Conservation (phyloP, 2,113 vertebrate genomes). For the Lophochroa leadbeateri region DNA sequence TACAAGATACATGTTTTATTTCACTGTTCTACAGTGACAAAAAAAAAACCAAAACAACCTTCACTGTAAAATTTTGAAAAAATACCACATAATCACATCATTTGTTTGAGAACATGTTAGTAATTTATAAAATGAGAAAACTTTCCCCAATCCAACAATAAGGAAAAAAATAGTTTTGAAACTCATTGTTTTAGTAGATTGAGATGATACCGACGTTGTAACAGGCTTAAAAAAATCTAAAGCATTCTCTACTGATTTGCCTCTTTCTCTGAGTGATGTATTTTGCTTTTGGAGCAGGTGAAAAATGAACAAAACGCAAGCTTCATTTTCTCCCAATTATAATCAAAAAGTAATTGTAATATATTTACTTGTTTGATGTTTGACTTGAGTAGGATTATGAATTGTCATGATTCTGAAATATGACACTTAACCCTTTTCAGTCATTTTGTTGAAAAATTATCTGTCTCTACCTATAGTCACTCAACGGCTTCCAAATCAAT, state of each 20-base stretch:
- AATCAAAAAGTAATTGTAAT: not conserved
- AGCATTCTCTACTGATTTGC: not conserved
- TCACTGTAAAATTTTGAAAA: not conserved
- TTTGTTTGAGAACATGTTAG: not conserved
- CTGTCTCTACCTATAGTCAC: not conserved
- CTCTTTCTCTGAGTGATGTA: not conserved
- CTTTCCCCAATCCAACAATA: not conserved
- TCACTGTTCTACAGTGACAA: not conserved
- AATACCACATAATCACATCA: not conserved
- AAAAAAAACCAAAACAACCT: not conserved
- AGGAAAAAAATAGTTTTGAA: not conserved
- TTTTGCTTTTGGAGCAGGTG: not conserved
- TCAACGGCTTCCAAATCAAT: not conserved
- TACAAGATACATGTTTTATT: not conserved
- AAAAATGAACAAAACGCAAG: not conserved
- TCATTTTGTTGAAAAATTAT: not conserved
- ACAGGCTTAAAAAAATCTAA: not conserved
- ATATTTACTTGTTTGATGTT: not conserved
- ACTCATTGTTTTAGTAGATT: not conserved
- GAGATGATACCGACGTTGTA: not conserved
- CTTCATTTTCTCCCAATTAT: not conserved
- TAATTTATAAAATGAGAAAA: not conserved
- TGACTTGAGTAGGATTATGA: not conserved
- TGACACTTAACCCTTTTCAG: not conserved
- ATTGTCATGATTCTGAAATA: not conserved